Base-by-base conservation (phyloP, 2,113 vertebrate genomes). In the Chaenocephalus aceratus region DNA sequence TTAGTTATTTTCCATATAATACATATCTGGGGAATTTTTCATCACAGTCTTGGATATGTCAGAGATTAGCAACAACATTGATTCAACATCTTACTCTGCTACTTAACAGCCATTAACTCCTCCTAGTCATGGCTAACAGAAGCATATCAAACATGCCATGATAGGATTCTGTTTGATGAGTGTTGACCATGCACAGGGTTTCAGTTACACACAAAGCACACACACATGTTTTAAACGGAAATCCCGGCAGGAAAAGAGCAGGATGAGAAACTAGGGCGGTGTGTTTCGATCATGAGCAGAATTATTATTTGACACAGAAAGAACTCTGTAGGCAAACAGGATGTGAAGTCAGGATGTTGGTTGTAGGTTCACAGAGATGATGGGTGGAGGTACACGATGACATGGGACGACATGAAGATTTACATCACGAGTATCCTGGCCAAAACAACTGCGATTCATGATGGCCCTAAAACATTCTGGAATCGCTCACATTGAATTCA, bases 171-270 rank as follows among this genome's bases (percentile, higher is more conserved):
- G 51, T 44, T 53, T 56, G 10, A 8, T 64, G 15, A 73, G 60
- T 46, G 21, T 62, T 74, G 16, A 60, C 65, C 57, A 61, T 70
- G 59, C 68, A 72, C 58, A 53, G 34, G 1, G 18, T 14, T 26
- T n/a, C 69, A 49, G n/a, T 10, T 16, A 49, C 41, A 65, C 21
- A 65, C 21, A 26, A 77, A 15, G 9, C 36, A 45, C 61, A 77
- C 49, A 68, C 13, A 41, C 3, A 52, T 1, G n/a, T 23, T 52
- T 62, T 11, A 63, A 73, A 72, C 12, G 53, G 76, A 60, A 54
- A 68, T 51, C 23, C 52, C 73, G 58, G 44, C 21, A 48, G 65
- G 18, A 36, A 64, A 63, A 56, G 13, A 18, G 68, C 56, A 63
- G 10, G 8, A 36, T 23, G 49, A 62, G 62, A 67, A 56, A 45